Evolutionary conservation across 1,140 invertebrate genomes (phyloP).

Genomic region (Metaphire vulgaris): DNA sequence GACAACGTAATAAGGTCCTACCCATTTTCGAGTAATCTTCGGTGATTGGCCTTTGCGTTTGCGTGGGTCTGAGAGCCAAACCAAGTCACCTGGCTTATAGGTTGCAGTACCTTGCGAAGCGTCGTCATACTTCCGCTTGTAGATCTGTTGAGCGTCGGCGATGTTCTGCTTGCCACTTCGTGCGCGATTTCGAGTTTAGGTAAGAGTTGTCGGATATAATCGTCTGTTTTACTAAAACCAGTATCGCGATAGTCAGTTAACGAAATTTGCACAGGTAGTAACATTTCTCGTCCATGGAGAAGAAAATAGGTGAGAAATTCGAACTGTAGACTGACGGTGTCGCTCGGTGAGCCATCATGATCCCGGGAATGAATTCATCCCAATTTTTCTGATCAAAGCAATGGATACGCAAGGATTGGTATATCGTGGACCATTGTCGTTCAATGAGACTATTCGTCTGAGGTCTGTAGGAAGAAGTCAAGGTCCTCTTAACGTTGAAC

Average conservation of each 20-base stretch:
- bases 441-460: not conserved
- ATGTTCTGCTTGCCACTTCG: no score
- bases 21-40: no score
- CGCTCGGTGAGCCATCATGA: not conserved
- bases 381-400: not conserved
- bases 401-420: not conserved
- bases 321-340: not conserved
- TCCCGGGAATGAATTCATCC: not conserved
- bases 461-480: not conserved
- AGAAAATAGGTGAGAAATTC: not conserved
- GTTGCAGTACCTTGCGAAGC: no score
- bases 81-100: no score
- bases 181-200: not conserved
- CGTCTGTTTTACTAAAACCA: not conserved
- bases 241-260: not conserved
- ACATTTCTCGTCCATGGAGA: not conserved
- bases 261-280: not conserved
- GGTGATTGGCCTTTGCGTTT: no score
- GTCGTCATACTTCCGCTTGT: no score
- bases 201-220: not conserved
- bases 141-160: no score
- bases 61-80: no score
- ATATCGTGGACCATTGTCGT: not conserved
- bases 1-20: no score
- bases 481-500: not conserved